Percentiles rank a stretch among this genome's conserved stretches.
Evolutionary conservation across 2,113 vertebrate species (phyloP).

Genomic region (Xyrauchen texanus): DNA sequence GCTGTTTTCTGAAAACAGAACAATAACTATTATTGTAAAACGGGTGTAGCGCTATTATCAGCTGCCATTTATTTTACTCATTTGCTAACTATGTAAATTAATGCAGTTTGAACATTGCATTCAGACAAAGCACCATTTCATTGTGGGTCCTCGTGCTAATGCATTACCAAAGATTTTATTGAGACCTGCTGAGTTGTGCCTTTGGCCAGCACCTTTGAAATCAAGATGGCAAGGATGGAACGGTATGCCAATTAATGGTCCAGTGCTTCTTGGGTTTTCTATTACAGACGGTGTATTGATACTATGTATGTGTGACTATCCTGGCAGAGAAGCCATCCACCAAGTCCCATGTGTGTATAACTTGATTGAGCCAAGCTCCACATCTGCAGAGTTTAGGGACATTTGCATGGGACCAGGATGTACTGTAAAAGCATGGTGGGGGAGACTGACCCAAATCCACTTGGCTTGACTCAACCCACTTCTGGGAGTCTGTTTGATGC

Average conservation of each 20-base stretch:
- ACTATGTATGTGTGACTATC: slow-evolving; percentile 37
- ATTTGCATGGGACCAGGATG: not conserved
- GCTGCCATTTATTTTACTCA: not conserved
- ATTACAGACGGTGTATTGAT: slow-evolving; percentile 39
- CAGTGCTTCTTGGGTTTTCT: slow-evolving; percentile 20
- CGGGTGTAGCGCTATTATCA: not conserved
- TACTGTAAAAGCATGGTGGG: not conserved
- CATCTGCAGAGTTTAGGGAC: not conserved
- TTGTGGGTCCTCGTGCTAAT: not conserved
- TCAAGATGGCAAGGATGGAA: slow-evolving; percentile 40
- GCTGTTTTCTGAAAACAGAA: not conserved
- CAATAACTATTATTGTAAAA: slow-evolving; percentile 5
- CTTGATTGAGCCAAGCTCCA: slow-evolving; percentile 11
- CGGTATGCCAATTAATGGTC: slow-evolving; percentile 27
- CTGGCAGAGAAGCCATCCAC: slow-evolving; percentile 1
- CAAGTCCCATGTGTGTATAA: slow-evolving; percentile 38
- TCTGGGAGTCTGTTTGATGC: not conserved
- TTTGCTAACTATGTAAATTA: slow-evolving; percentile 9
- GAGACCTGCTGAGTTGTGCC: slow-evolving; percentile 38
- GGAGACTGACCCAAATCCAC: not conserved
- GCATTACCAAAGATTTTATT: slow-evolving; percentile 6
- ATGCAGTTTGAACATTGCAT: not conserved
- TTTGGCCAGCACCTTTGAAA: slow-evolving; percentile 31
- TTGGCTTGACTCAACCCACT: not conserved
- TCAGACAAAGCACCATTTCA: slow-evolving; percentile 3